A percentile compares a stretch with the other conserved stretches of the same genome.
Conservation (phyloP, 1,140 invertebrate genomes). For the Aphelinus certus region DNA sequence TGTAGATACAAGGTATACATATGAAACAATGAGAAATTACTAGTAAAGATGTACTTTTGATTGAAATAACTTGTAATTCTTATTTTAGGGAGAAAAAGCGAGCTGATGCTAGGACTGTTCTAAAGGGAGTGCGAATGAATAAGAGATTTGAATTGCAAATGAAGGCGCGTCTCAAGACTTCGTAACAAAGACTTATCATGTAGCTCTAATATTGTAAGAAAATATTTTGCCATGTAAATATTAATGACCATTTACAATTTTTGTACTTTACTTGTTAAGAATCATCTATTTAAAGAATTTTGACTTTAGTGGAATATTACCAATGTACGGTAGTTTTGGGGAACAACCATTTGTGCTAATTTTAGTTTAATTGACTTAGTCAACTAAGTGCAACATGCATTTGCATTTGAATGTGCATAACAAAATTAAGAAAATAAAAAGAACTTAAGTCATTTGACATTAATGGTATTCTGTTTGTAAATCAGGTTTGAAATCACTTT, state of each 20-base stretch:
- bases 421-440: slow-evolving; percentile 10
- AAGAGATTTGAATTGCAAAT: slow-evolving; percentile 75
- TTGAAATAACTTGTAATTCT: slow-evolving; percentile 24
- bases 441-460: not conserved
- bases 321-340: slow-evolving; percentile 8
- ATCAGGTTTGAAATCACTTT: not conserved
- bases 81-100: slow-evolving; percentile 54
- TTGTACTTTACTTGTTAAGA: slow-evolving; percentile 26
- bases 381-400: too few relatives aligned
- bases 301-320: slow-evolving; percentile 26
- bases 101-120: slow-evolving; percentile 61
- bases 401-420: slow-evolving; percentile 5
- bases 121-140: slow-evolving; percentile 73
- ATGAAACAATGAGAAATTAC: not conserved
- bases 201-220: slow-evolving; percentile 12
- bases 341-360: slow-evolving; percentile 35
- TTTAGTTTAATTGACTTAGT: not conserved
- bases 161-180: slow-evolving; percentile 60
- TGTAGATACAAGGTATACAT: slow-evolving; percentile 36
- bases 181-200: slow-evolving; percentile 15
- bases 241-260: slow-evolving; percentile 35
- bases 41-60: not conserved
- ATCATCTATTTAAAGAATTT: slow-evolving; percentile 2
- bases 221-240: slow-evolving; percentile 30
- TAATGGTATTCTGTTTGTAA: slow-evolving; percentile 1